Base-by-base conservation (phyloP, 2,797 vertebrate species). In the Protonibea diacanthus region DNA sequence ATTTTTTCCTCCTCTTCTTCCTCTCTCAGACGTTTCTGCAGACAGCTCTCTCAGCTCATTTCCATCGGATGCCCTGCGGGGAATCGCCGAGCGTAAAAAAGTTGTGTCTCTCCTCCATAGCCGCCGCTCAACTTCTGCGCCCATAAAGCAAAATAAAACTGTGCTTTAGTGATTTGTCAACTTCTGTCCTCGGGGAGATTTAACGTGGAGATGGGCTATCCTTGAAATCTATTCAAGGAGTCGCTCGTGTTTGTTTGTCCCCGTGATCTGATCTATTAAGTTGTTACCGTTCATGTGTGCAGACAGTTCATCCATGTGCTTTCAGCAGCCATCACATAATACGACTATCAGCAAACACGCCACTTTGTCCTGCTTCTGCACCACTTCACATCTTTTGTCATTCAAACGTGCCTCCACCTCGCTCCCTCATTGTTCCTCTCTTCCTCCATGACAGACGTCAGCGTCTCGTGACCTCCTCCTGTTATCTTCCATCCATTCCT, bases 81-180 rank as follows among this genome's bases (percentile, higher is more conserved):
- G 81, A 81, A 83, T 74, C 66, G 67, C 62, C 33, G 42, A 88
- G 86, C 81, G 61, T 82, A 85, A 89, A 38, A 38, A 38, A 87
- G 64, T 90, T 74, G 58, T 72, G 81, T 89, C 88, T 91, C 42
- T 88, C 87, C 85, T 68, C 2, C 33, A 8, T 52, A 51, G 73
- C 82, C 74, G 12, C 81, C 62, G 76, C 90, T 90, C 85, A 83
- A 92, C 90, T 91, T 89, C 84, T 59, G 63, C 25, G 68, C 79
- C 85, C 84, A 86, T 93, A 90, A 92, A 92, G 82, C 78, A 89
- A 91, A 88, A 93, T 81, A 88, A 89, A 93, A 94, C 87, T 68
- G 86, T 71, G 78, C 85, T 84, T 89, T 87, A 87, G 89, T 88
- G 91, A 92, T 95, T 93, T 94, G 92, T 95, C 93, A 94, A 88